Evolutionary conservation across 2,888 invertebrate species (phyloP), one percentile per base, ranked within the genome.

Genomic region (Pristionchus arcanus): DNA sequence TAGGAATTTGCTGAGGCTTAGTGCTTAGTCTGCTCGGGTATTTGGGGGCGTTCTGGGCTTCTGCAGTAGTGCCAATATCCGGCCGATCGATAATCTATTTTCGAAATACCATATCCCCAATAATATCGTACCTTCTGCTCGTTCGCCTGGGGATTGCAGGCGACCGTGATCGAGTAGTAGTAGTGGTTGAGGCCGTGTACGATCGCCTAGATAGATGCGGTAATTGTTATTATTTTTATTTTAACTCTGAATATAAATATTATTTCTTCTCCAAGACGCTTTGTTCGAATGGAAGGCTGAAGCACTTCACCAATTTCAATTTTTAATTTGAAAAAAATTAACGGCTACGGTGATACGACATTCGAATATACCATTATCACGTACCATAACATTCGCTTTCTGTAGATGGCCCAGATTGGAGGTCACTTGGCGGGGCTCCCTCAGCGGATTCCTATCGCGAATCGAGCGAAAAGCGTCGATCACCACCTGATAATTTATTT

Each of bases 371-470:
- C 42, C 3, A n/a, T n/a, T 37, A 37, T 42, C 31, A 31, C 19
- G 55, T 49, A 49, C 42, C 42, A 49, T 49, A 49, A 49, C 42
- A 49, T 49, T 49, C 42, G 42, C 42, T 3, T 49, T 49, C 42
- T 49, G 42, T 0, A 49, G 42, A 49, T 49, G 42, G 42, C 42
- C 42, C 11, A 49, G 42, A 9, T 49, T 49, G 42, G 42, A 49
- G 42, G 42, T 49, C 42, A 13, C 13, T 13, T 49, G 42, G 11
- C 99, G 96, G 0, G 99, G 99, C 95, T 99, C 99, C 96, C 99
- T 98, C 97, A 99, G 97, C 97, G 98, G 98, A 95, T 99, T 99
- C 25, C 99, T 98, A 96, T 99, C 99, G n/a, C n/a, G n/a, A 95
- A 99, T 99, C 92, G 99, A 97, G 94, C 99, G 97, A 96, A 99